Evolutionary conservation across 2,888 invertebrate genomes (phyloP).

Genomic region (Synergus umbraculus): DNA sequence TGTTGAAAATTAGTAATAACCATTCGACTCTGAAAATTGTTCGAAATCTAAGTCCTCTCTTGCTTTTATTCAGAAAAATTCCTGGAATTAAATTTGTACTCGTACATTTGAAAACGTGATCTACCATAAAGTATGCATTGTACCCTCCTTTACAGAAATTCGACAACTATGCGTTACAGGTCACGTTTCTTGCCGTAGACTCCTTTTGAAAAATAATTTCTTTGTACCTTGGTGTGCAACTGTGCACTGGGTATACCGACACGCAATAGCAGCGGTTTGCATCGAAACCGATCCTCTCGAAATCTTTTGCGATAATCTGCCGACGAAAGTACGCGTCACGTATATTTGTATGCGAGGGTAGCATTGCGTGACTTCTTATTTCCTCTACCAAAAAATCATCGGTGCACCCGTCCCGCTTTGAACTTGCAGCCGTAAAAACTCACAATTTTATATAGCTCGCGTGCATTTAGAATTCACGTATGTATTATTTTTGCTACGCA

Average conservation of each 20-base stretch:
- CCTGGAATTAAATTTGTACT: background rate
- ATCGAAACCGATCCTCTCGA: constrained; percentile 50
- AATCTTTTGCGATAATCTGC: constrained; percentile 60
- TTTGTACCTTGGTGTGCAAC: constrained; percentile 13
- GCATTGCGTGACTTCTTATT: constrained; percentile 50
- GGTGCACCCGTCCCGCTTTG: constrained; percentile 50
- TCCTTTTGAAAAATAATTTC: constrained; percentile 55
- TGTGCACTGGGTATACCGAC: constrained; percentile 34
- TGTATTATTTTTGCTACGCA: background rate
- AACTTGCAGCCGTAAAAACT: constrained; percentile 44
- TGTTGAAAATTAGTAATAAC: background rate
- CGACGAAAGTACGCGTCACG: constrained; percentile 59
- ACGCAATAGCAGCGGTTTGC: constrained; percentile 48
- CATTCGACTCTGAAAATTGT: background rate
- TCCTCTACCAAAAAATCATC: constrained; percentile 46
- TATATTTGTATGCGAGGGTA: constrained; percentile 52
- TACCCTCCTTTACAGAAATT: constrained; percentile 32
- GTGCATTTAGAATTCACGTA: background rate
- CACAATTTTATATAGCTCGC: background rate
- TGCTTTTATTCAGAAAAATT: background rate
- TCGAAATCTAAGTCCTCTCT: background rate
- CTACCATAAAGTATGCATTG: constrained; percentile 31
- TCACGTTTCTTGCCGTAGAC: constrained; percentile 53
- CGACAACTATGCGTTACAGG: constrained; percentile 39
- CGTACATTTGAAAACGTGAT: constrained; percentile 22